Evolutionary conservation across 2,113 vertebrate species (phyloP).

Genomic region (Sisor rabdophorus): DNA sequence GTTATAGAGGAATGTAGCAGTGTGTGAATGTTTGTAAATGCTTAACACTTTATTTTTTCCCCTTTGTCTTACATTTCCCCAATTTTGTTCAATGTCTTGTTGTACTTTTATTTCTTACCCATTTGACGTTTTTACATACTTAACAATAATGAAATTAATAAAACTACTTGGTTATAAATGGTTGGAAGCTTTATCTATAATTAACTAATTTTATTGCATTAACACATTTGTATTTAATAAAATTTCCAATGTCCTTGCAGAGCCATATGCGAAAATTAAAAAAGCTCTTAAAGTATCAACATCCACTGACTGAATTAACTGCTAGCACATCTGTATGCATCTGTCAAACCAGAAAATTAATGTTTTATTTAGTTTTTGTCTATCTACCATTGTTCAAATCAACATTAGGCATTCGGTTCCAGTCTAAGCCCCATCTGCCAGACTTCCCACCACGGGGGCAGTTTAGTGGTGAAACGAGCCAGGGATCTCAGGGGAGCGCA

Average conservation of each 20-base stretch:
- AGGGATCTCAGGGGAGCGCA: slow-evolving; percentile 57
- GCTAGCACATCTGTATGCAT: slow-evolving; percentile 27
- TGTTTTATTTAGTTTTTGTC: slow-evolving; percentile 30
- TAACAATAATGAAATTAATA: not conserved
- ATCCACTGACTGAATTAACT: not conserved
- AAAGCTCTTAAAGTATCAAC: not conserved
- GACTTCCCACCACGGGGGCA: slow-evolving; percentile 43
- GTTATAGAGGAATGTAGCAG: not conserved
- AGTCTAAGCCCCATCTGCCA: slow-evolving; percentile 33
- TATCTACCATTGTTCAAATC: slow-evolving; percentile 47
- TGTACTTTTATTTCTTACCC: too few relatives aligned
- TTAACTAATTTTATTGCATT: not conserved
- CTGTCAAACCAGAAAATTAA: slow-evolving; percentile 1
- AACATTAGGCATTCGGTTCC: slow-evolving; percentile 49
- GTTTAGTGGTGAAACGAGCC: slow-evolving; percentile 57
- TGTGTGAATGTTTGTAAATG: too few relatives aligned
- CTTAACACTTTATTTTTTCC: too few relatives aligned
- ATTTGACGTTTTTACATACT: not conserved
- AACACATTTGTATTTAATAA: not conserved
- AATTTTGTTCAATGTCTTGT: not conserved
- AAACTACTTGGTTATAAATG: not conserved
- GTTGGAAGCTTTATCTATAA: not conserved
- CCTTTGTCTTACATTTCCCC: too few relatives aligned
- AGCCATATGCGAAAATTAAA: not conserved
- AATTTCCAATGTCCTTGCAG: not conserved